A percentile compares a stretch with the other conserved stretches of the same genome.
Conservation (phyloP, 2,113 vertebrate genomes). For the Gnathonemus longibarbis region DNA sequence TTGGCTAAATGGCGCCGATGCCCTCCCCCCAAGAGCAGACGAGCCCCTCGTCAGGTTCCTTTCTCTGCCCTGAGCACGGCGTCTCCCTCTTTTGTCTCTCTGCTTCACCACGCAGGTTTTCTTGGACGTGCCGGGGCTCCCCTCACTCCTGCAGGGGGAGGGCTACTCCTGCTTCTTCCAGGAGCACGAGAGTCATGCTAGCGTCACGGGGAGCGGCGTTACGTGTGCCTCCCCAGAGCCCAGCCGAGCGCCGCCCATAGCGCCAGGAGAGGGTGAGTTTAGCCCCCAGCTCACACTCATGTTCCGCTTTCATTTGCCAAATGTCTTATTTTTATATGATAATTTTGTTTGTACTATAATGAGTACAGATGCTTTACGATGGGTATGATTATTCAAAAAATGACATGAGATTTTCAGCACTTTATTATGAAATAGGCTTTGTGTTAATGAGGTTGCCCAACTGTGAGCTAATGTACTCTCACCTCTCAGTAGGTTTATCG, state of each 20-base stretch:
- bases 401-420: no score
- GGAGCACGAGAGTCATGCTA: slow-evolving; percentile 72
- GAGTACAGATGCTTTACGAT: neutral
- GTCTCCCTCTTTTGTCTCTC: neutral
- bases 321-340: neutral
- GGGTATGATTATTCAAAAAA: no score
- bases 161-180: slow-evolving; percentile 84
- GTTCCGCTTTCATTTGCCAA: neutral
- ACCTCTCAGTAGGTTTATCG: no score
- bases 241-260: slow-evolving; percentile 62
- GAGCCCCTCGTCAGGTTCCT: neutral
- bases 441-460: no score
- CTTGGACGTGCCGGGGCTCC: slow-evolving; percentile 72
- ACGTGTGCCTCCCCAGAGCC: slow-evolving; percentile 78
- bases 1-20: neutral
- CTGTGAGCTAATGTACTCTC: no score
- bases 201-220: slow-evolving; percentile 66
- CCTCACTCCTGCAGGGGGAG: slow-evolving; percentile 67
- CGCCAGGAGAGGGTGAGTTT: slow-evolving; percentile 68
- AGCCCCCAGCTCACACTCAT: neutral
- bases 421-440: no score
- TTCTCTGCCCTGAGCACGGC: neutral
- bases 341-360: neutral
- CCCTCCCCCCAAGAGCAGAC: neutral
- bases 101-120: slow-evolving; percentile 61